A percentile compares a stretch with the other conserved stretches of the same genome.
phyloP scores from a whole-genome alignment of 2,113 vertebrate genomes.

The Pygoscelis antarcticus region DNA sequence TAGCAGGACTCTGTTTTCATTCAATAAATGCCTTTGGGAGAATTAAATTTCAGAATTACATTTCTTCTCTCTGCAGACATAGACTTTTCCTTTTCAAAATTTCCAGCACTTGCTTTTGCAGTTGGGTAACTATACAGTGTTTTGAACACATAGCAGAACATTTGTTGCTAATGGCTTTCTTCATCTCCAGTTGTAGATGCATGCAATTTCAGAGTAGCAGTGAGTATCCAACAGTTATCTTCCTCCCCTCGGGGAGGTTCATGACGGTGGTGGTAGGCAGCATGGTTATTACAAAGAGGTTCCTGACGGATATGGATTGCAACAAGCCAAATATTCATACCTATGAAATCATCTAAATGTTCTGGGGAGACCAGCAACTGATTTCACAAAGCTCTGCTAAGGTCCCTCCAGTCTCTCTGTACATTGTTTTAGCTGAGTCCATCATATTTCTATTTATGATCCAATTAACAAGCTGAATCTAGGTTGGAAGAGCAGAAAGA shows the following conservation, averaged over 20 bases:
- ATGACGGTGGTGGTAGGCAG: background rate
- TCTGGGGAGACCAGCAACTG: background rate
- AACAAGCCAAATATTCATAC: background rate
- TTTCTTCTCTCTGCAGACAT: background rate
- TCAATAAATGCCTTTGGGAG: background rate
- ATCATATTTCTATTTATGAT: background rate
- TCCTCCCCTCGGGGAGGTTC: background rate
- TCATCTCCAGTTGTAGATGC: background rate
- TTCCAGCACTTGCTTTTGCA: background rate
- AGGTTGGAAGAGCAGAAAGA: background rate
- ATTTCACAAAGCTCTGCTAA: background rate
- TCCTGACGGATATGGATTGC: background rate
- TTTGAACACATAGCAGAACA: background rate
- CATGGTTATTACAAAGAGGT: background rate
- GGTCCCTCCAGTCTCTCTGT: background rate
- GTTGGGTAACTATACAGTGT: background rate
- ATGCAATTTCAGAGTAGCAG: background rate
- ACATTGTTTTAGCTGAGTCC: background rate
- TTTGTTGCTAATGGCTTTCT: background rate
- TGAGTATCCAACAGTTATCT: background rate
- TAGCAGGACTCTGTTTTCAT: background rate
- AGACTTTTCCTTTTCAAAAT: background rate
- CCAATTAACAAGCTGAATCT: background rate
- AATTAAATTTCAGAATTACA: background rate
- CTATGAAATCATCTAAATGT: background rate